Conservation (phyloP, 2,888 invertebrate genomes). For the Halocaridina rubra region DNA sequence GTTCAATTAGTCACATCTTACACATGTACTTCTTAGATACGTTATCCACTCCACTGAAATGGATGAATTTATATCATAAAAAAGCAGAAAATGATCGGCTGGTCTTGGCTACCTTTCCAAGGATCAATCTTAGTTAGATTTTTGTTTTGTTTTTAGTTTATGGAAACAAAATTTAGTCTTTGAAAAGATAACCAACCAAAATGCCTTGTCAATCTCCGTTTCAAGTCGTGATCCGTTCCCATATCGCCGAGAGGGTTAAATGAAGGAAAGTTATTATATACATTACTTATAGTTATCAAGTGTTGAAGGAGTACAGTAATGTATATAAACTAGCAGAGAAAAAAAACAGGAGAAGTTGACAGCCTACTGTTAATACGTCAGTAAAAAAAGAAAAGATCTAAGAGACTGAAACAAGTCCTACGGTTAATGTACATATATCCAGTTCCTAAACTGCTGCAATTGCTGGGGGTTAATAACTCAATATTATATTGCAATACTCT, state of each 20-base stretch:
- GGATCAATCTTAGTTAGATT: constrained; percentile 13
- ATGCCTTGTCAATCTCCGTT: background rate
- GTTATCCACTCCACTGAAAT: too few relatives aligned
- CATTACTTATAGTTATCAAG: too few relatives aligned
- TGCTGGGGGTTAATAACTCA: background rate
- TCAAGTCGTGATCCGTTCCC: constrained; percentile 26
- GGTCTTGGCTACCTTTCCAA: constrained; percentile 44
- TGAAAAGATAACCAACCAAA: constrained; percentile 31
- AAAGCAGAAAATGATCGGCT: too few relatives aligned
- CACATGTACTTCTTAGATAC: too few relatives aligned
- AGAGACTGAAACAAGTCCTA: background rate
- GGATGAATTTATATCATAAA: too few relatives aligned
- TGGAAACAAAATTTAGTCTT: background rate
- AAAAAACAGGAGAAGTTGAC: background rate
- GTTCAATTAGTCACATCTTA: too few relatives aligned
- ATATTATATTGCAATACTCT: background rate
- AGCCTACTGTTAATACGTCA: constrained; percentile 2
- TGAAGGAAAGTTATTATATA: background rate
- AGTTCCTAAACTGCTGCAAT: background rate
- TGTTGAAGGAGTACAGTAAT: background rate
- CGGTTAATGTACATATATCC: background rate
- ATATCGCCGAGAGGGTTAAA: constrained; percentile 51
- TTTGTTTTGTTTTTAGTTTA: too few relatives aligned
- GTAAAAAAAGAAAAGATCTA: background rate
- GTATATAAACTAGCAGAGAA: constrained; percentile 7